Evolutionary conservation across 2,888 invertebrate genomes (phyloP).

Genomic region (Diachrysia chrysitis): DNA sequence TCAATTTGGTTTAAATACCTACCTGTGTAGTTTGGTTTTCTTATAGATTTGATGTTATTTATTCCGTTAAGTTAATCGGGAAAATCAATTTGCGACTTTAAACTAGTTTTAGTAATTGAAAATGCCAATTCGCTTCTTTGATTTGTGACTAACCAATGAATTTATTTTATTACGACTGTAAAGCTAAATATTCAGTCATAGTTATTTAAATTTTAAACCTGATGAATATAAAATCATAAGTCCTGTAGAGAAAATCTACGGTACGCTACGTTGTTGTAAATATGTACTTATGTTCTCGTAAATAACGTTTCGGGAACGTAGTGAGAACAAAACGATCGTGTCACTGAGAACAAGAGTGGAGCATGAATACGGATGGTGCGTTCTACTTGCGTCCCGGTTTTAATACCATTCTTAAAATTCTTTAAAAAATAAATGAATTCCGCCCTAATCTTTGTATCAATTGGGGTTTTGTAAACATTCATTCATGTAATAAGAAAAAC

Average conservation of each 20-base stretch:
- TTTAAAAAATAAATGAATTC: too few species aligned
- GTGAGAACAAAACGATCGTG: slow-evolving; percentile 58
- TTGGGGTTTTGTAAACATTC: too few species aligned
- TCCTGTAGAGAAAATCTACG: slow-evolving; percentile 23
- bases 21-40: not conserved
- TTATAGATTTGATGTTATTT: not conserved
- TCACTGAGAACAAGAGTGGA: slow-evolving; percentile 56
- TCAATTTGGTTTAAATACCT: not conserved
- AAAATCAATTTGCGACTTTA: not conserved
- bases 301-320: slow-evolving; percentile 52
- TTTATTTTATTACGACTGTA: not conserved
- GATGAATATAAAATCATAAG: not conserved
- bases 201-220: not conserved
- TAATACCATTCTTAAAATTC: not conserved
- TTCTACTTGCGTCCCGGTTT: slow-evolving; percentile 27
- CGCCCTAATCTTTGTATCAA: too few species aligned
- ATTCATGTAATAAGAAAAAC: too few species aligned
- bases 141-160: not conserved
- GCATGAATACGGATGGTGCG: slow-evolving; percentile 28
- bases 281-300: slow-evolving; percentile 52
- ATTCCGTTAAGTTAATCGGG: not conserved
- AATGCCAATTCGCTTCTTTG: not conserved
- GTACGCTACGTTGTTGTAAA: slow-evolving; percentile 28
- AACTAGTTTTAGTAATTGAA: not conserved
- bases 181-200: not conserved